phyloP scores from a whole-genome alignment of 37 sponge, comb jelly and placozoan species.

The Spongia lamella region DNA sequence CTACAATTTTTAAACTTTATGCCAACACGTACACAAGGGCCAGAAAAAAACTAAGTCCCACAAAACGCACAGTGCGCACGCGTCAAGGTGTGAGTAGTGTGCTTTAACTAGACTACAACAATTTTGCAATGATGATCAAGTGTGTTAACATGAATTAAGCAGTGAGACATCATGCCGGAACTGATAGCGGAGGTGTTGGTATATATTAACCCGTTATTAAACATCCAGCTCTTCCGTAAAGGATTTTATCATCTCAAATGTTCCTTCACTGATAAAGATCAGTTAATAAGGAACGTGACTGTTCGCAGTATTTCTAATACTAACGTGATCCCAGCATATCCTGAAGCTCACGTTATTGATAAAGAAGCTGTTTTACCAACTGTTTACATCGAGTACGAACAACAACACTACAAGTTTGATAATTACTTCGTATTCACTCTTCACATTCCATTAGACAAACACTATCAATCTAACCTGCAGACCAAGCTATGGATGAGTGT shows the following conservation, averaged over 20 bases:
- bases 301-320: not conserved
- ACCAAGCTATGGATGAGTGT: slow-evolving; percentile 41
- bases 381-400: slow-evolving; percentile 59
- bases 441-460: slow-evolving; percentile 31
- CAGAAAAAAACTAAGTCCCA: slow-evolving; percentile 14
- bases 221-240: slow-evolving; percentile 70
- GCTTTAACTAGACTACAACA: no score
- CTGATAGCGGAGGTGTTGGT: slow-evolving; percentile 49
- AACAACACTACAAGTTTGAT: slow-evolving; percentile 58
- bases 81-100: not conserved
- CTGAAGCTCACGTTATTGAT: slow-evolving; percentile 43
- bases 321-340: slow-evolving; percentile 30
- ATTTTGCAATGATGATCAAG: no score
- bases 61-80: slow-evolving; percentile 31
- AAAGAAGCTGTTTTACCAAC: slow-evolving; percentile 63
- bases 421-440: slow-evolving; percentile 61
- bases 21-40: no score
- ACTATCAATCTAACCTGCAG: slow-evolving; percentile 49
- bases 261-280: slow-evolving; percentile 32
- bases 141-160: not conserved
- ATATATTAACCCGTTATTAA: slow-evolving; percentile 66
- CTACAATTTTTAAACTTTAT: no score
- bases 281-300: slow-evolving; percentile 14
- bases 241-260: slow-evolving; percentile 70
- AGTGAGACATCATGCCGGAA: slow-evolving; percentile 52